Evolutionary conservation across 1,140 invertebrate species (phyloP), one percentile per base, ranked within the genome.

Genomic region (Elysia chlorotica): DNA sequence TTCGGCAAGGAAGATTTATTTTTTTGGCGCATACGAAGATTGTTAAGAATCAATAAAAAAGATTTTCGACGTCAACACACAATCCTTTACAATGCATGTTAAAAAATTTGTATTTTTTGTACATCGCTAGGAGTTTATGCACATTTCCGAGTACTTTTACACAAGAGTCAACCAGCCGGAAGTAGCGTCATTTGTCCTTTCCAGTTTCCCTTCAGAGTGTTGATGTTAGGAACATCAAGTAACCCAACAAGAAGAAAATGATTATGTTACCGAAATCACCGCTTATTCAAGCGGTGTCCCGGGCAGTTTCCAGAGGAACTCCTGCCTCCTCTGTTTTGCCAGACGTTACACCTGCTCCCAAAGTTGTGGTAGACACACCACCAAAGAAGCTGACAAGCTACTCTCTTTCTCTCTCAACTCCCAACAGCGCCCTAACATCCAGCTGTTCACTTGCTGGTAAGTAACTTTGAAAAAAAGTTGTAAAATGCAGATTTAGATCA

Each of bases 181-280:
- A 28, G 25, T 59, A 25, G 25, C 17, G 6, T 28, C 17, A 59
- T 59, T 17, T 10, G 17, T 59, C 54, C 36, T 69, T 69, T 23
- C 53, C 59, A 53, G 53, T 69, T 69, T 69, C n/a, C 67, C 54
- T 69, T 19, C 53, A 31, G 17, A 17, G n/a, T 28, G 21, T 25
- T 31, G 48, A 23, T 65, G 38, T 23, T 17, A 41, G 48, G 14
- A 68, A 56, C 30, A 2, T 33, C 17, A 4, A 48, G 5, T 37
- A 23, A 61, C 5, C 3, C 21, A 38, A 17, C 19, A 23, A 28
- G 31, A 23, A 21, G 36, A 75, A 74, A 78, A 79, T 81, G 78
- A 78, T 78, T 28, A 73, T 74, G 36, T 23, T 79, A 25, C 78
- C 76, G 2, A 79, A 79, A 73, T 59, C 68, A 4, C 61, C 71